Conservation (phyloP, 2,113 vertebrate genomes). For the Vicugna pacos region DNA sequence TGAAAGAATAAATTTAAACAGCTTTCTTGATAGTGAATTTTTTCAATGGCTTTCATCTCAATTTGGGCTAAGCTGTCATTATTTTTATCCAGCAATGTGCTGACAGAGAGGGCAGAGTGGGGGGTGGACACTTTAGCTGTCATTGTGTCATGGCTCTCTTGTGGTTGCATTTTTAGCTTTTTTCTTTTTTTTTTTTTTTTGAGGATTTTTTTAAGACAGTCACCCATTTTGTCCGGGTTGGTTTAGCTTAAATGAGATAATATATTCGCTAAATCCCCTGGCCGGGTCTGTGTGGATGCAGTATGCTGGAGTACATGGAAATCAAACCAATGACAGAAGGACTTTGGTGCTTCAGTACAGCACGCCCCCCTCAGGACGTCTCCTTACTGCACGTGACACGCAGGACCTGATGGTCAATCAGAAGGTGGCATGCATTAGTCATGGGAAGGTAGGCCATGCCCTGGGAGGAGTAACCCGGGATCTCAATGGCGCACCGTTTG, state of each 20-base stretch:
- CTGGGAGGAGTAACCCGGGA: not conserved
- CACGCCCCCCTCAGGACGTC: not conserved
- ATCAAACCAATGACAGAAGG: not conserved
- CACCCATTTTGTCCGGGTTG: not conserved
- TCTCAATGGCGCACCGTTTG: not conserved
- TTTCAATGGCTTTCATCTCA: not conserved
- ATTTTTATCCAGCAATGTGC: not conserved
- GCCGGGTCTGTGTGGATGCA: not conserved
- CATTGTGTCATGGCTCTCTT: not conserved
- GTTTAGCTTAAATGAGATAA: not conserved
- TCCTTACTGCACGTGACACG: fast-evolving
- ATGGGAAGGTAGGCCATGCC: not conserved
- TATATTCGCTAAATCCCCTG: not conserved
- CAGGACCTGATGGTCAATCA: not conserved
- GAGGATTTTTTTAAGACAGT: not conserved
- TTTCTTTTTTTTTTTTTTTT: slow-evolving; percentile 9
- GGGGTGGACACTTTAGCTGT: not conserved
- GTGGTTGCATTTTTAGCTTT: not conserved
- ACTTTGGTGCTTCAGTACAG: fast-evolving
- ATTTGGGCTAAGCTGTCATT: not conserved
- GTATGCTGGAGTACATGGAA: not conserved
- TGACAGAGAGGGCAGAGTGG: not conserved
- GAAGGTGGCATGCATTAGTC: fast-evolving
- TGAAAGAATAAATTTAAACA: not conserved
- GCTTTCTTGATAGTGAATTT: not conserved